Base-by-base conservation (phyloP, 2,888 invertebrate genomes). In the Prosopocoilus inquinatus region DNA sequence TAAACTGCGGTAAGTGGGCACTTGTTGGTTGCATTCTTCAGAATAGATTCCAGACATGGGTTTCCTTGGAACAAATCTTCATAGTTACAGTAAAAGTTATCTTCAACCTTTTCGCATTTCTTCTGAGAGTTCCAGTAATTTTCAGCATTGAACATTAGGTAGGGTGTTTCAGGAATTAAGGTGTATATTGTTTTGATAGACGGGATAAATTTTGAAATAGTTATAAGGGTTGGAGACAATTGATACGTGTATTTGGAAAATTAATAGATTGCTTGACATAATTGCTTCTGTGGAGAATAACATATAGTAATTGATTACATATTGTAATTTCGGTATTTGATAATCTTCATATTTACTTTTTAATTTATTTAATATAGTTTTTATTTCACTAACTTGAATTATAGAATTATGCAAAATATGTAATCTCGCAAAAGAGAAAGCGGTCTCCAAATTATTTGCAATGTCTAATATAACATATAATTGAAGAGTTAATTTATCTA, bases 221-320 rank as follows among this genome's bases (percentile, higher is more conserved):
- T 53, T 16, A 12, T 48, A 53, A 3, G 43, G 48, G 3, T 39
- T 41, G 16, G 53, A n/a, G n/a, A n/a, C n/a, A n/a, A n/a, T n/a
- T n/a, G n/a, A n/a, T n/a, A n/a, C n/a, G n/a, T n/a, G 53, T 35
- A 53, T 48, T 48, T 49, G 48, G 44, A 49, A 54, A 12, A 54
- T 5, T 4, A 49, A 36, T 48, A 54, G 28, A 5, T 36, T 20
- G 8, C 49, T 15, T 2, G 7, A 34, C n/a, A 47, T n/a, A 2
- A 36, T 43, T 7, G 39, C 36, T 11, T 47, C 28, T 1, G 36
- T 44, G 2, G 35, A 28, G 5, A 54, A 44, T 20, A 54, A 43
- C 9, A 36, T 49, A 12, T 54, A 49, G 12, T 49, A 54, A 35
- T 44, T 49, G 3, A 50, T 33, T 1, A 44, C 1, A 28, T 28